phyloP scores from a whole-genome alignment of 2,888 invertebrate genomes.

The Blastobasis lacticolella region DNA sequence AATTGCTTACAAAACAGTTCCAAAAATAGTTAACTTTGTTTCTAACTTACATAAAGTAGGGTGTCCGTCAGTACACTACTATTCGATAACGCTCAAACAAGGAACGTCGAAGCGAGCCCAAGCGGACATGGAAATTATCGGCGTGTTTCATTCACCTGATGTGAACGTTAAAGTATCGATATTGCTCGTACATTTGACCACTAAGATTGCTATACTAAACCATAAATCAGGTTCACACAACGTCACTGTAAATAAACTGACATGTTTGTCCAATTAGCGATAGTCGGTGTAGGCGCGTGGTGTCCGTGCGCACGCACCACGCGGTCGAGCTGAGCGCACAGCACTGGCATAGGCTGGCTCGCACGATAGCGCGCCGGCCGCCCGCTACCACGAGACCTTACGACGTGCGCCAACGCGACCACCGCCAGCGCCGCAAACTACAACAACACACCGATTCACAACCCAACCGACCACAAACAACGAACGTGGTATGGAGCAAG shows the following conservation, averaged over 20 bases:
- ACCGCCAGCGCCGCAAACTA: conserved; percentile 17
- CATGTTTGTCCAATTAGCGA: conserved; percentile 46
- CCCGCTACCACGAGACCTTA: conserved; percentile 51
- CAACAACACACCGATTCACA: conserved; percentile 8
- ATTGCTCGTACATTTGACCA: too few relatives aligned
- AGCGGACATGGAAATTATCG: neutral
- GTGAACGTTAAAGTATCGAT: conserved; percentile 27
- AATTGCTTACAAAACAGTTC: too few relatives aligned
- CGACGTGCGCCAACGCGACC: conserved; percentile 30
- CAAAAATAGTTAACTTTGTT: too few relatives aligned
- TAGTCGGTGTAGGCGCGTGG: conserved; percentile 27
- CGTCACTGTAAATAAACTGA: conserved; percentile 57
- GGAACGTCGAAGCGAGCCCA: conserved; percentile 19
- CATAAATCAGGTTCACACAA: conserved; percentile 48
- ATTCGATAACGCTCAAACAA: conserved; percentile 31
- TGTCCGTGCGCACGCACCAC: conserved; percentile 43
- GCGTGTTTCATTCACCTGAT: conserved; percentile 37
- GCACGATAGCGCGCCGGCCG: conserved; percentile 65
- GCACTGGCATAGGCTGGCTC: conserved; percentile 50
- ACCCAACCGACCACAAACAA: conserved; percentile 11
- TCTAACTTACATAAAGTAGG: too few relatives aligned
- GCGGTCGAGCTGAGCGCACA: conserved; percentile 58
- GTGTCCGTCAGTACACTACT: conserved; percentile 6
- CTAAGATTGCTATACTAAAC: too few relatives aligned
- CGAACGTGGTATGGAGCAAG: conserved; percentile 31